Base-by-base conservation (phyloP, 2,113 vertebrate genomes). In the Nestor notabilis region DNA sequence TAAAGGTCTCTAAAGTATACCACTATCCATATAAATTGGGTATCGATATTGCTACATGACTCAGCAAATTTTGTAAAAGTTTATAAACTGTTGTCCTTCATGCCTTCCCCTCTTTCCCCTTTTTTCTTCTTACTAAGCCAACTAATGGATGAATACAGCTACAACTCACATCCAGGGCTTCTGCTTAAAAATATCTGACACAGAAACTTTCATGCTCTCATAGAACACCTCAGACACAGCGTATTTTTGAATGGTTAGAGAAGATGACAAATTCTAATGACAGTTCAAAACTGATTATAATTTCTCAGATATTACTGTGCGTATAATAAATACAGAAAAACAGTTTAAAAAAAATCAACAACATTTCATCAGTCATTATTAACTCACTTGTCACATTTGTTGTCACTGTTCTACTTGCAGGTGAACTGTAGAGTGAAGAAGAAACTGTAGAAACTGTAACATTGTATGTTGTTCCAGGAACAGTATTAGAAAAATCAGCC, bases 311-410 rank as follows among this genome's bases (percentile, higher is more conserved):
- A 81, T 15, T 50, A 25, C 4, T 58, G 10, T 23, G 29, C 16
- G 43, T 49, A 52, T 24, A 49, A 66, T 20, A 89, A 78, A 69
- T 7, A 65, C 6, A 17, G 24, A 76, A 71, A 78, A 66, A 14
- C 18, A 29, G 18, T 39, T 76, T 33, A 14, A 52, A 17, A 94
- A 64, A 41, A 78, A 69, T 6, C 6, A 82, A 28, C 7, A 76
- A 74, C 39, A 84, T 47, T 25, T 77, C 17, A 52, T 52, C 60
- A 80, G 17, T 69, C 25, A 68, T 90, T 93, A 71, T 66, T 78
- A 72, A 98, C 99, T 98, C 95, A 99, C 99, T 98, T 11, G 98
- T 99, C 90, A 98, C 96, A 21, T 98, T 98, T 14, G 98, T 99
- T 83, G 97, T 98, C 96, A 99, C 94, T 92, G 98, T 98, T 97